Conservation (phyloP, 1,140 invertebrate genomes). For the Camponotus floridanus region DNA sequence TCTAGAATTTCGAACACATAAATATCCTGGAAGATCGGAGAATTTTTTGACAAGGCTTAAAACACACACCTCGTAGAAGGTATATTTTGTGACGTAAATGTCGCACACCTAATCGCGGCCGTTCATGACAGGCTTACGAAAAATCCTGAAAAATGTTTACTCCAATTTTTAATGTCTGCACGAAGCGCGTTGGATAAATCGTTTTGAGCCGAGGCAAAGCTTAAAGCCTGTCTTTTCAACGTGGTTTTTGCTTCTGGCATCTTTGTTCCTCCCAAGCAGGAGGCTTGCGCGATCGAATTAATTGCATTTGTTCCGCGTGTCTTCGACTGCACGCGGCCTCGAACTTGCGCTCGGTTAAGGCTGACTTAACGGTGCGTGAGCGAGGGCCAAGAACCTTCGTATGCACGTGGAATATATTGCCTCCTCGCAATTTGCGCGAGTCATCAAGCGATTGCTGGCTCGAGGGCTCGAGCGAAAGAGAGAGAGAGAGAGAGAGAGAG, state of each 20-base stretch:
- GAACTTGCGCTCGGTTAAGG: constrained; percentile 57
- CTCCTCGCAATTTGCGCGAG: background rate
- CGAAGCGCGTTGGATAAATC: too few relatives aligned
- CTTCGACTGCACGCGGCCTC: constrained; percentile 35
- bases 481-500: too few relatives aligned
- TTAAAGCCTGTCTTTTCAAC: background rate
- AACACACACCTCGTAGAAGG: too few relatives aligned
- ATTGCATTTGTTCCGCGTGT: constrained; percentile 47
- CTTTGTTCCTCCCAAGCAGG: too few relatives aligned
- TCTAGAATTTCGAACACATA: too few relatives aligned
- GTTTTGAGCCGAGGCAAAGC: too few relatives aligned
- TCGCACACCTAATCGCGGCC: constrained; percentile 57
- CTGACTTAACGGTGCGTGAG: constrained; percentile 63
- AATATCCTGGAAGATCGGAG: too few relatives aligned
- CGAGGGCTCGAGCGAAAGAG: too few relatives aligned
- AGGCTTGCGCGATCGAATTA: constrained; percentile 59
- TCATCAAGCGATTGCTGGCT: background rate
- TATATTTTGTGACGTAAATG: constrained; percentile 44
- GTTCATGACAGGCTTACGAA: constrained; percentile 9
- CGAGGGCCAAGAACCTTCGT: constrained; percentile 64
- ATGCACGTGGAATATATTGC: background rate
- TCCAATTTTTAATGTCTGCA: constrained; percentile 12
- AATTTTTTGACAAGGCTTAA: too few relatives aligned
- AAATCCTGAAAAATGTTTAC: constrained; percentile 29
- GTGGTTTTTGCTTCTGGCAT: background rate